A percentile compares a stretch with the other conserved stretches of the same genome.
phyloP scores from a whole-genome alignment of 1,140 invertebrate genomes.

The Drosophila fuyamai region DNA sequence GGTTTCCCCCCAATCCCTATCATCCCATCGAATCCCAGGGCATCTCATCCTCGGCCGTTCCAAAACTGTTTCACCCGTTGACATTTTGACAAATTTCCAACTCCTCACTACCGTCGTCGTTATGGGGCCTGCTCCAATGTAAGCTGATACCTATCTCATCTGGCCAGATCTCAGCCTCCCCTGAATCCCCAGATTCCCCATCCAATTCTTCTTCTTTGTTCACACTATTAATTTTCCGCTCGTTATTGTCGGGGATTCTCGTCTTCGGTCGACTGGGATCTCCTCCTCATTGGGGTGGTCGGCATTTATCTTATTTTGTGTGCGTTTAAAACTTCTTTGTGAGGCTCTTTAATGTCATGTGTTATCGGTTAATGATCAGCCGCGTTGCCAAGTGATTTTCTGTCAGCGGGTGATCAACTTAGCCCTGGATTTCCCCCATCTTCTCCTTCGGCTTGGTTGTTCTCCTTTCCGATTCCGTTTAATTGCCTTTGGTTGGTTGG shows the following conservation, averaged over 20 bases:
- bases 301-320: slow-evolving; percentile 82
- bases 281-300: slow-evolving; percentile 73
- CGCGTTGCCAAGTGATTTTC: slow-evolving; percentile 78
- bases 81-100: slow-evolving; percentile 84
- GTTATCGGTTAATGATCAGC: slow-evolving; percentile 84
- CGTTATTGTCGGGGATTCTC: slow-evolving; percentile 43
- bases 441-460: slow-evolving; percentile 2
- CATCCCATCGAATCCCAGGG: slow-evolving; percentile 13
- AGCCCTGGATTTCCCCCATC: background rate
- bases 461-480: slow-evolving; percentile 27
- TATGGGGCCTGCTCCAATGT: slow-evolving; percentile 51
- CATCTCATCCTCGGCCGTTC: slow-evolving; percentile 21
- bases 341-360: slow-evolving; percentile 82
- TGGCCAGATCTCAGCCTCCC: slow-evolving; percentile 55
- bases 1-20: slow-evolving; percentile 1
- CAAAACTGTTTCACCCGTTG: slow-evolving; percentile 84
- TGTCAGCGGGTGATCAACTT: slow-evolving; percentile 76
- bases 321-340: slow-evolving; percentile 74
- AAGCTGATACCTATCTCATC: slow-evolving; percentile 80
- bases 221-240: slow-evolving; percentile 84
- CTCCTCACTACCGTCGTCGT: slow-evolving; percentile 62
- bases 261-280: slow-evolving; percentile 17
- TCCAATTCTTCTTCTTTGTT: slow-evolving; percentile 52
- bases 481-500: slow-evolving; percentile 19
- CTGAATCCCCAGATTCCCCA: slow-evolving; percentile 1